Evolutionary conservation across 2,888 invertebrate genomes (phyloP), one percentile per base, ranked within the genome.

Genomic region (Cosmia pyralina): DNA sequence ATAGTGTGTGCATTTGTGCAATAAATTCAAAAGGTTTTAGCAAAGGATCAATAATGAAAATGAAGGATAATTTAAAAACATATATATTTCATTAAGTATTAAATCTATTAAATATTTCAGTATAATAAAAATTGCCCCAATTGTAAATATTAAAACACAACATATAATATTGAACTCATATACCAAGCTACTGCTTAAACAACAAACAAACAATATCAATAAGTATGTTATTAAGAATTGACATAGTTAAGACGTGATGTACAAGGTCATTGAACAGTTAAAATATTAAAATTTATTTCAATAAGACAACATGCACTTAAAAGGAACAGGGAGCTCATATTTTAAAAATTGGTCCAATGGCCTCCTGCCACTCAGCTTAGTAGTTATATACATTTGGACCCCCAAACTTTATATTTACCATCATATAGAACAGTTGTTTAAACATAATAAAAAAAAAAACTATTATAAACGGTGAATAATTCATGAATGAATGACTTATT

Each of bases 21-120:
- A 38, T 11, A 11, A 34, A 44, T 28, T 77, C 3, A 58, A 59
- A 50, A 63, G 67, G 72, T 64, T 53, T 34, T 76, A 17, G 22
- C 28, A 52, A 55, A 69, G 77, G 81, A 67, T 68, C 6, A 38
- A 53, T 67, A 81, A 81, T 79, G 75, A 82, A 64, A 81, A 82
- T 82, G 22, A 71, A 79, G 58, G 10, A 52, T 69, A 28, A 63
- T 59, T 68, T 65, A 0, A 62, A 75, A 82, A 69, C 19, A 62
- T 70, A 69, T 82, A 75, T 81, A 79, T 81, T 75, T 82, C 34
- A 66, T 62, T 44, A 52, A 53, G 64, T 50, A 69, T 53, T 68
- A 66, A 38, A 55, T 60, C 62, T 65, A 79, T 50, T 28, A n/a
- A 63, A 58, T 64, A 22, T 53, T 46, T 63, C 55, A 13, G 4